Base-by-base conservation (phyloP, 1,140 invertebrate species). In the Cheumatopsyche charites region DNA sequence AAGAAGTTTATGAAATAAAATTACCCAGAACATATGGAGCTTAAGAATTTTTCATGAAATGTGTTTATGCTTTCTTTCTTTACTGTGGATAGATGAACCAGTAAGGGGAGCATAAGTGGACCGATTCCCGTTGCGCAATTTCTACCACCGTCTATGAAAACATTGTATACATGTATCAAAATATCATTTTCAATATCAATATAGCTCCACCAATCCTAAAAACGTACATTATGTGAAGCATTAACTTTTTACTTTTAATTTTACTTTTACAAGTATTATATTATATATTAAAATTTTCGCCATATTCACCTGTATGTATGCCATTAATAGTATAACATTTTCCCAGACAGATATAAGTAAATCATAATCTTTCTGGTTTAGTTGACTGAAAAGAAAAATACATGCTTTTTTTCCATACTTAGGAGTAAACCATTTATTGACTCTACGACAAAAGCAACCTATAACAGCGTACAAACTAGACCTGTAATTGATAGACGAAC, bases 341-440 rank as follows among this genome's bases (percentile, higher is more conserved):
- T 92, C 90, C 93, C 92, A 95, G 25, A 93, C 83, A 70, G 85
- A 80, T 1, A 86, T 81, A 41, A 90, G 82, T 13, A 93, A 85
- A 15, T 82, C 78, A 9, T 90, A 87, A 78, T 94, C 92, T 21
- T 81, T 85, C 78, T 93, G 91, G 81, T 92, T 90, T 17, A 95
- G 82, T 76, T 85, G 88, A 43, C 87, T 86, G 70, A 94, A 87
- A 23, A 90, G 85, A 47, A 86, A 79, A 1, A 86, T 85, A 41
- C 87, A 80, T 0, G 90, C 76, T 78, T 88, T 87, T 63, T 83
- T 83, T 55, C 87, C 84, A 78, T 88, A 82, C 42, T 85, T 77
- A 49, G 77, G 73, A 86, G 76, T 73, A 87, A 79, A 75, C 76
- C 79, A 66, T 76, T 78, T 52, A 80, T 82, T 77, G 82, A 83